Conservation (phyloP, 2,113 vertebrate species). For the Erythrocercus mccallii region DNA sequence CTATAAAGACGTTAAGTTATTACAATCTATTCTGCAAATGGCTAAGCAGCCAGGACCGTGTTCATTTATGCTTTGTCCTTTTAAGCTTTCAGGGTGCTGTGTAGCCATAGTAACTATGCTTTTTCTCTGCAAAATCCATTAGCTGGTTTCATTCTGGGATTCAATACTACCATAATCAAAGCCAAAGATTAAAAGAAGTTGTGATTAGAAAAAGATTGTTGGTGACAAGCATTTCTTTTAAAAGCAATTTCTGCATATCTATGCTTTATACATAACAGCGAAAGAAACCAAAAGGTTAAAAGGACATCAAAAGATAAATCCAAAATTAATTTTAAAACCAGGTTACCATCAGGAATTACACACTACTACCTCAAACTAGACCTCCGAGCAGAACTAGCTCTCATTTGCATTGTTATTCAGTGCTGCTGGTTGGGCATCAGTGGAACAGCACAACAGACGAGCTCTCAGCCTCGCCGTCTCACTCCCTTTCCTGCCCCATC, state of each 20-base stretch:
- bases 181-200: conserved; percentile 29
- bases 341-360: neutral
- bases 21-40: conserved; percentile 51
- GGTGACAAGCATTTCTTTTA: neutral
- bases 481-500: neutral
- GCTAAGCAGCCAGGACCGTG: conserved; percentile 20
- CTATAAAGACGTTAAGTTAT: conserved; percentile 32
- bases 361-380: neutral
- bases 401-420: neutral
- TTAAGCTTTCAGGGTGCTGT: conserved; percentile 64
- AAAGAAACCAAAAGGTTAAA: conserved; percentile 3
- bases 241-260: neutral
- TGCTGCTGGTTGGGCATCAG: neutral
- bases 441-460: neutral
- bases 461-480: neutral
- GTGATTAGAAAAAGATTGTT: conserved; percentile 13
- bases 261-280: neutral
- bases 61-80: conserved; percentile 70
- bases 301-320: neutral
- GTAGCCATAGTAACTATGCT: conserved; percentile 72
- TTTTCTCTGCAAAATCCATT: conserved; percentile 63
- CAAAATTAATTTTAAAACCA: neutral
- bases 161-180: conserved; percentile 57
- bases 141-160: conserved; percentile 50
- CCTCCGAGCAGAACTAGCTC: neutral